A percentile compares a stretch with the other conserved stretches of the same genome.
Conservation (phyloP, 2,888 invertebrate genomes). For the Tinea trinotella region DNA sequence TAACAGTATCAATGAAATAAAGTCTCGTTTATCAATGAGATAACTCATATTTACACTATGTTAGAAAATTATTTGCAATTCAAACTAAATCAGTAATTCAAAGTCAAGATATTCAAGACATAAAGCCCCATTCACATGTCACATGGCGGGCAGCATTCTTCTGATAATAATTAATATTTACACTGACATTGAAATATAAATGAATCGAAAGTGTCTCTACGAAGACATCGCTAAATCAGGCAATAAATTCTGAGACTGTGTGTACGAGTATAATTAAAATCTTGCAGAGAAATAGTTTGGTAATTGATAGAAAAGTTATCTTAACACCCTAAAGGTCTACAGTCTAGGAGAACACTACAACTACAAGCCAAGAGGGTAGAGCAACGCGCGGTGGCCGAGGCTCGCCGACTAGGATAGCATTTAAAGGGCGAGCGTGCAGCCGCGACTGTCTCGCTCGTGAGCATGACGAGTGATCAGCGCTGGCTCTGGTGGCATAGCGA, state of each 20-base stretch:
- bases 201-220: conserved; percentile 66
- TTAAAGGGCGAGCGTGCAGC: not conserved
- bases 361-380: conserved; percentile 71
- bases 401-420: conserved; percentile 24
- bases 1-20: conserved; percentile 52
- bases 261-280: conserved; percentile 56
- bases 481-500: conserved; percentile 31
- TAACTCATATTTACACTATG: conserved; percentile 49
- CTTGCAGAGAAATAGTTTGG: conserved; percentile 67
- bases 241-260: conserved; percentile 58
- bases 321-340: conserved; percentile 71
- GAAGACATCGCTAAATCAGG: conserved; percentile 67
- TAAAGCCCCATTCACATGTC: conserved; percentile 60
- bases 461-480: conserved; percentile 28
- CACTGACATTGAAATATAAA: conserved; percentile 61
- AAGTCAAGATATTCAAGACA: conserved; percentile 45
- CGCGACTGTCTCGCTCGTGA: not conserved
- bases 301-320: conserved; percentile 69
- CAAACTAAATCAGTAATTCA: conserved; percentile 29
- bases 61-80: conserved; percentile 51
- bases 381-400: conserved; percentile 51
- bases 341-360: conserved; percentile 66
- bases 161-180: conserved; percentile 46
- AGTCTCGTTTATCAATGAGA: conserved; percentile 48
- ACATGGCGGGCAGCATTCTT: conserved; percentile 50